Conservation (phyloP, 2,113 vertebrate species). For the Piliocolobus tephrosceles region DNA sequence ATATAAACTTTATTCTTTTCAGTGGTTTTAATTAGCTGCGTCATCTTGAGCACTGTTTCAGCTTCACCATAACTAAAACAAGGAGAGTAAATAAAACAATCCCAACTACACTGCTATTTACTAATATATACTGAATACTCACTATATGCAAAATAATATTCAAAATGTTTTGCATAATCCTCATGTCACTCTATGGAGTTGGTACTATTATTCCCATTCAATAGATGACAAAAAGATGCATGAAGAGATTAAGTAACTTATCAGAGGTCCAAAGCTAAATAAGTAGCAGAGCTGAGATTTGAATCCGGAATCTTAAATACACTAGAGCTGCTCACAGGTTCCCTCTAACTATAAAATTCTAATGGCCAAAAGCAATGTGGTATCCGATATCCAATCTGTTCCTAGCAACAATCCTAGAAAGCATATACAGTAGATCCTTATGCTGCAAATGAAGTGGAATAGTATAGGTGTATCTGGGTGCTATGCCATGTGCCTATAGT, state of each 20-base stretch:
- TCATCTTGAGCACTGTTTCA: background rate
- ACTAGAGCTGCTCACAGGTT: background rate
- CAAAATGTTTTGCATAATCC: background rate
- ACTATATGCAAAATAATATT: background rate
- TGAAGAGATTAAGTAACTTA: background rate
- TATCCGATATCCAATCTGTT: background rate
- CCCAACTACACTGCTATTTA: background rate
- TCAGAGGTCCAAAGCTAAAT: background rate
- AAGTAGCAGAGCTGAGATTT: background rate
- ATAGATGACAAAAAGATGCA: conserved; percentile 18
- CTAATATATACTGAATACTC: background rate
- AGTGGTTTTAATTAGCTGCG: conserved; percentile 6
- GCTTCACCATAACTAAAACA: background rate
- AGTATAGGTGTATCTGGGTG: background rate
- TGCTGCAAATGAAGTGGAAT: background rate
- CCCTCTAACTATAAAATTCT: conserved; percentile 12
- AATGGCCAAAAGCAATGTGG: background rate
- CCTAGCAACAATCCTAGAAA: background rate
- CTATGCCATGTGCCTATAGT: background rate
- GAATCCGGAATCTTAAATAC: conserved; percentile 1
- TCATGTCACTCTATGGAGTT: background rate
- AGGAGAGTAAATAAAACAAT: background rate
- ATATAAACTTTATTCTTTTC: background rate
- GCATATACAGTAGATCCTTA: background rate
- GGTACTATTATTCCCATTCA: background rate